These are phyloP conservation scores for Grus americana DNA, from an alignment of 2,113 vertebrate genomes.

Conservation along the genomic window DNA sequence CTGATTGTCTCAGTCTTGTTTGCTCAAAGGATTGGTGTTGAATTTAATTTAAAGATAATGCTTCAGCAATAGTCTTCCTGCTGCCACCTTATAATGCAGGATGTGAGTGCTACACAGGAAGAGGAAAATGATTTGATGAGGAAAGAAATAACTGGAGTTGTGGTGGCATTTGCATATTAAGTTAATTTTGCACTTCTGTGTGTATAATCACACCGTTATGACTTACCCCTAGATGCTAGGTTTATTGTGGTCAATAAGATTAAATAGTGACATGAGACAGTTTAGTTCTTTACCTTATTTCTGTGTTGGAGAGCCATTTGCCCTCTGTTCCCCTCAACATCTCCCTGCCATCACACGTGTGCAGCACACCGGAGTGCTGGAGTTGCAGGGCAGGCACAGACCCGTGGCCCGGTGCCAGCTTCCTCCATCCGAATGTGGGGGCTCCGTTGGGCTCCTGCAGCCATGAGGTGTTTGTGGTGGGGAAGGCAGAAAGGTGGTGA, in stretches of 20 bases:
- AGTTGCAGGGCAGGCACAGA: background rate
- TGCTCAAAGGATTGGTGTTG: background rate
- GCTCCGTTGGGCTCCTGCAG: background rate
- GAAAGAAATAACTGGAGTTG: background rate
- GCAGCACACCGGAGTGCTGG: rapidly evolving
- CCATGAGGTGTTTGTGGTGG: background rate
- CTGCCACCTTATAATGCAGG: background rate
- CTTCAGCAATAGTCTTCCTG: background rate
- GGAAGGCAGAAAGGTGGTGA: background rate
- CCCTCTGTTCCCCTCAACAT: background rate
- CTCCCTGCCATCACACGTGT: rapidly evolving
- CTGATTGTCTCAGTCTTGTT: background rate
- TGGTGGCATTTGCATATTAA: background rate
- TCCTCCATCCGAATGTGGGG: background rate
- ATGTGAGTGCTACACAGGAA: background rate
- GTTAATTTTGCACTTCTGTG: background rate
- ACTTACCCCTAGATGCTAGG: background rate
- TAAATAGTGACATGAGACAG: background rate
- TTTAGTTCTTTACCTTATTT: background rate
- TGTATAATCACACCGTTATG: background rate
- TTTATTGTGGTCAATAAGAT: background rate
- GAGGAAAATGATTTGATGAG: background rate
- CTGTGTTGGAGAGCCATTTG: background rate
- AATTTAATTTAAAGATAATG: background rate
- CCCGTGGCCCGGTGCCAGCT: background rate